Evolutionary conservation across 2,797 vertebrate genomes (phyloP).

Genomic region (Gouania willdenowi): DNA sequence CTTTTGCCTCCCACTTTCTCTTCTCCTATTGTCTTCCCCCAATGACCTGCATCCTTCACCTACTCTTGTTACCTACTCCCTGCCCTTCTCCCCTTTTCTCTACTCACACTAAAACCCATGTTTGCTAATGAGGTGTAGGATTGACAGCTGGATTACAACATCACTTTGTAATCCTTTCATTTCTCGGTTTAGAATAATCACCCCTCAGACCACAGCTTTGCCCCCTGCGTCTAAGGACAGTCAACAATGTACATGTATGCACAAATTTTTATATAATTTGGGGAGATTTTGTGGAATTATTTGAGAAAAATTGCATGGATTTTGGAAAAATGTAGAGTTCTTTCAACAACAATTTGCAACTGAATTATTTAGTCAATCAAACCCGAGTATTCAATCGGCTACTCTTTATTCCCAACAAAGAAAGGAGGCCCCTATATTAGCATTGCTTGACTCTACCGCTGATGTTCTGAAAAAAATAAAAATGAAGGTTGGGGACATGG

Average conservation of each 20-base stretch:
- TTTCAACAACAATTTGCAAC: too few species aligned
- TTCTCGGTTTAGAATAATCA: slow-evolving; percentile 68
- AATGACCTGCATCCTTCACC: slow-evolving; percentile 12
- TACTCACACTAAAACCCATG: slow-evolving; percentile 18
- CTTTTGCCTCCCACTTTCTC: slow-evolving; percentile 34
- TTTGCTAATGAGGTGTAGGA: slow-evolving; percentile 72
- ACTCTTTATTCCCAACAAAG: slow-evolving; percentile 63
- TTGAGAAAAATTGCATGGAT: too few species aligned
- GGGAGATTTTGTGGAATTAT: too few species aligned
- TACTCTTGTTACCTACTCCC: slow-evolving; percentile 4
- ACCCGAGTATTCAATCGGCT: too few species aligned
- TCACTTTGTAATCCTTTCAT: slow-evolving; percentile 71
- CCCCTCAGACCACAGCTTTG: slow-evolving; percentile 26
- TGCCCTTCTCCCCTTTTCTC: not conserved
- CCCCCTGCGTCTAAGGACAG: slow-evolving; percentile 10
- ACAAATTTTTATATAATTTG: too few species aligned
- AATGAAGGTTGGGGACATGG: slow-evolving; percentile 35
- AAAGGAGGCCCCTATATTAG: slow-evolving; percentile 58
- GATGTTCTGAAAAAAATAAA: slow-evolving; percentile 66
- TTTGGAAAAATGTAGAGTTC: too few species aligned
- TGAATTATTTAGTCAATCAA: too few species aligned
- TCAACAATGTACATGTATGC: slow-evolving; percentile 3
- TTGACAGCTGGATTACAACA: slow-evolving; percentile 61
- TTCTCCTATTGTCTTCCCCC: slow-evolving; percentile 23
- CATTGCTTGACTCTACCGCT: slow-evolving; percentile 56